phyloP scores from a whole-genome alignment of 2,888 invertebrate genomes.

The Mimas tiliae region DNA sequence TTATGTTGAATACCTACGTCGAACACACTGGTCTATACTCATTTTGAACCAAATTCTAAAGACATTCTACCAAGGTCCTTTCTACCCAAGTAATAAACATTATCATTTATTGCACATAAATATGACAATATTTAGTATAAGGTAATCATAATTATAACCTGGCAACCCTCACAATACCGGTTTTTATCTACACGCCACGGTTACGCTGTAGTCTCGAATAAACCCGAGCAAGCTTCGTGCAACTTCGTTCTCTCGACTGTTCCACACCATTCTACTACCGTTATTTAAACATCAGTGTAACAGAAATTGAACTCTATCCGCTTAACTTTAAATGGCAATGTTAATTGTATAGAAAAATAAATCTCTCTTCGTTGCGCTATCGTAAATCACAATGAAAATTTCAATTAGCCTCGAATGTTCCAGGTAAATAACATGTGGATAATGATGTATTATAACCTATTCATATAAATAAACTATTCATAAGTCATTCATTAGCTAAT shows the following conservation, averaged over 20 bases:
- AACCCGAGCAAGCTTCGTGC: conserved; percentile 30
- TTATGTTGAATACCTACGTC: too few species aligned
- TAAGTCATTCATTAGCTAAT: neutral
- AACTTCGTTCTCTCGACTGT: conserved; percentile 38
- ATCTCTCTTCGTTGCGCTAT: neutral
- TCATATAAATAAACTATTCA: conserved; percentile 24
- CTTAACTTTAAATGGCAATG: neutral
- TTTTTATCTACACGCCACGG: conserved; percentile 20
- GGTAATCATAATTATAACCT: conserved; percentile 1
- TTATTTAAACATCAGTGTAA: conserved; percentile 7
- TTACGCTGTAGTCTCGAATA: conserved; percentile 27
- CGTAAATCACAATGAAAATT: conserved; percentile 25
- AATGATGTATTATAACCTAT: conserved; percentile 11
- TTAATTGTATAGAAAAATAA: neutral
- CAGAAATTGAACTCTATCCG: conserved; percentile 7
- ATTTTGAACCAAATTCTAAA: too few species aligned
- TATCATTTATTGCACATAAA: too few species aligned
- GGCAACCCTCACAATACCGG: conserved; percentile 25
- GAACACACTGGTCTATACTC: too few species aligned
- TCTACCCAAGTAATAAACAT: too few species aligned
- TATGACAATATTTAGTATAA: too few species aligned
- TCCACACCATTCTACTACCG: conserved; percentile 32
- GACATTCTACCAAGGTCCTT: too few species aligned
- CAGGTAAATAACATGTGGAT: conserved; percentile 9
- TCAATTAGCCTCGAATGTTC: conserved; percentile 22